phyloP scores from a whole-genome alignment of 2,797 vertebrate species.

The Thamnophis elegans region DNA sequence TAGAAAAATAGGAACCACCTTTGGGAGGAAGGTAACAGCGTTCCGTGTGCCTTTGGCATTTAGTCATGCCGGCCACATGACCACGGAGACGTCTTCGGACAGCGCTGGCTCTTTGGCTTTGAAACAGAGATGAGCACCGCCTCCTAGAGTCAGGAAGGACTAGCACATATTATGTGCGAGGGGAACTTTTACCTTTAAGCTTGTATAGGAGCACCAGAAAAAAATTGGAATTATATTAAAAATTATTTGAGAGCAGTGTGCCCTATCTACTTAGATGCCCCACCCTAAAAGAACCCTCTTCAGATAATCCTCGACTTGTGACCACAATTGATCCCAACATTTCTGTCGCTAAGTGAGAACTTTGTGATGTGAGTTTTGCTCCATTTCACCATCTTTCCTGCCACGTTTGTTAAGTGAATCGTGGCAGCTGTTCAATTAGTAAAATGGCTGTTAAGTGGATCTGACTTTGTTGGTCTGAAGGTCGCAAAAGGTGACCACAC shows the following conservation, averaged over 20 bases:
- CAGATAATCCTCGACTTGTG: neutral
- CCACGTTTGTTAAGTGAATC: neutral
- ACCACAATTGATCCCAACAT: neutral
- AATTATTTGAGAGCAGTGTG: neutral
- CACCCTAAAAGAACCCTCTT: neutral
- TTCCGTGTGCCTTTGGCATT: too few relatives aligned
- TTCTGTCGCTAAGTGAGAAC: neutral
- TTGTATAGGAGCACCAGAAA: neutral
- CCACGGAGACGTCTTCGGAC: too few relatives aligned
- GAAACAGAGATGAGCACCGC: too few relatives aligned
- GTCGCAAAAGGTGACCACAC: too few relatives aligned
- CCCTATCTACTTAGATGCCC: neutral
- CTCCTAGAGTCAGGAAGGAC: too few relatives aligned
- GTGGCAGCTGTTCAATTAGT: neutral
- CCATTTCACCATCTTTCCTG: neutral
- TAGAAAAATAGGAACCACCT: too few relatives aligned
- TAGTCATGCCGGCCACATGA: too few relatives aligned
- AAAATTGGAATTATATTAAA: neutral
- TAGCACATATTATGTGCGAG: too few relatives aligned
- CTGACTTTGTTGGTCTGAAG: neutral
- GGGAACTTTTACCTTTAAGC: too few relatives aligned
- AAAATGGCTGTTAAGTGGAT: neutral
- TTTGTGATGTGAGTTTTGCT: neutral
- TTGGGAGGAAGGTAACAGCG: too few relatives aligned
- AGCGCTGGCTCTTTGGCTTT: too few relatives aligned